Conservation (phyloP, 2,797 vertebrate species). For the Gallirallus australis region DNA sequence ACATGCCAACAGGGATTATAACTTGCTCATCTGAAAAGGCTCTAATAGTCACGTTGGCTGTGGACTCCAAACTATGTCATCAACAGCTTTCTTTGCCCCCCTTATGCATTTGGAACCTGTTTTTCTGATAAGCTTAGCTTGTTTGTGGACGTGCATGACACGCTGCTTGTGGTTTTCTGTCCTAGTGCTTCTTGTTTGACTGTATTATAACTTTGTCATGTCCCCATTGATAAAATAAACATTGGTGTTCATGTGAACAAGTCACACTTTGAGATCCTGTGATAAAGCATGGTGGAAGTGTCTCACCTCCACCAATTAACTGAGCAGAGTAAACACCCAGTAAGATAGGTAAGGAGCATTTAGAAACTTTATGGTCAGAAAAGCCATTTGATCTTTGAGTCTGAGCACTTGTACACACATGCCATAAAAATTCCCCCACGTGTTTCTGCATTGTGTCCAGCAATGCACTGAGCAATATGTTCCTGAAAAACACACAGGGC, state of each 20-base stretch:
- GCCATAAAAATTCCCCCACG: not conserved
- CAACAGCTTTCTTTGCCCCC: not conserved
- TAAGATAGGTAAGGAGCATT: not conserved
- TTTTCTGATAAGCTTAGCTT: slow-evolving; percentile 1
- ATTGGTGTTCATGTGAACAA: not conserved
- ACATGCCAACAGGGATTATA: not conserved
- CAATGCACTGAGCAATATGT: not conserved
- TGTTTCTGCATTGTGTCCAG: slow-evolving; percentile 6
- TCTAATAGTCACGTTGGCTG: not conserved
- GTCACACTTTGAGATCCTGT: not conserved
- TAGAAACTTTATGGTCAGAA: slow-evolving; percentile 1
- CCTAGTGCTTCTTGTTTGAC: not conserved
- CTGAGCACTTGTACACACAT: not conserved
- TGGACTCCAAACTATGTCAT: not conserved
- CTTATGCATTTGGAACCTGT: not conserved
- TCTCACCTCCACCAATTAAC: not conserved
- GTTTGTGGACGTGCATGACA: not conserved
- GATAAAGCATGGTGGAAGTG: slow-evolving; percentile 2
- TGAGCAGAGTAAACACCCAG: slow-evolving; percentile 31
- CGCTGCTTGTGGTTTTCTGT: not conserved
- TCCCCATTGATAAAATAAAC: slow-evolving; percentile 26
- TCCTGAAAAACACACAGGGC: slow-evolving; percentile 2
- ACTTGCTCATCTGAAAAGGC: not conserved
- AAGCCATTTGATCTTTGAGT: not conserved
- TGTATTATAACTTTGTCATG: not conserved